Evolutionary conservation across 1,140 invertebrate species (phyloP).

Genomic region (Pomacea maculata): DNA sequence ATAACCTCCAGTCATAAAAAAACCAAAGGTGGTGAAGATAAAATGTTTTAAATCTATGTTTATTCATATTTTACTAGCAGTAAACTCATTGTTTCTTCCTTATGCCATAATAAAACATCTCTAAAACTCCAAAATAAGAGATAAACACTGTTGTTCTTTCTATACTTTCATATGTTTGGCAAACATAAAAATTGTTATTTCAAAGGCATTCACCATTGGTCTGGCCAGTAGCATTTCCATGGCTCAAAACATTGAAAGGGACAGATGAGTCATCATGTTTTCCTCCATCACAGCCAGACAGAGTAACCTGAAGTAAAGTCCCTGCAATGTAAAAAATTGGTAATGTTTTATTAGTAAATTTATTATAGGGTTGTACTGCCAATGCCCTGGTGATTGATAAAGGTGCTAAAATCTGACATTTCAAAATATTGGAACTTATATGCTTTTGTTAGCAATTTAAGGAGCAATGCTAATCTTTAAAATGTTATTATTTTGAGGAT

Average conservation of each 20-base stretch:
- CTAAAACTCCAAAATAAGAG: no score
- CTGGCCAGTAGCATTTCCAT: conserved; percentile 14
- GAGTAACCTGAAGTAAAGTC: conserved; percentile 39
- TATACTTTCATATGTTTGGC: background rate
- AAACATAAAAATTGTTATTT: background rate
- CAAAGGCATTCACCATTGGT: conserved; percentile 1
- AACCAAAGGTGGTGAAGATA: no score
- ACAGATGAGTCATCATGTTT: conserved; percentile 47
- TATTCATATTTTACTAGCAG: no score
- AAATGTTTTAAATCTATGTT: no score
- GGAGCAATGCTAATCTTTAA: no score
- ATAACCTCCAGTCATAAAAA: no score
- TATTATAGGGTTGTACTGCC: background rate
- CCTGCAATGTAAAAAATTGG: conserved; percentile 32
- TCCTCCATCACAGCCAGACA: conserved; percentile 57
- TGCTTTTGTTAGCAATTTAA: no score
- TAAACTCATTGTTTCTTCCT: no score
- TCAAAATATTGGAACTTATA: no score
- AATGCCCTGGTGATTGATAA: background rate
- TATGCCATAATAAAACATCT: no score
- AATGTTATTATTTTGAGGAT: no score
- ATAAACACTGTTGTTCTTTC: no score
- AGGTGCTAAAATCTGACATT: background rate
- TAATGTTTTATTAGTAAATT: background rate
- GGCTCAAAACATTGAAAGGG: conserved; percentile 47